Base-by-base conservation (phyloP, 2,888 invertebrate genomes). In the Drosophila buzzatii region DNA sequence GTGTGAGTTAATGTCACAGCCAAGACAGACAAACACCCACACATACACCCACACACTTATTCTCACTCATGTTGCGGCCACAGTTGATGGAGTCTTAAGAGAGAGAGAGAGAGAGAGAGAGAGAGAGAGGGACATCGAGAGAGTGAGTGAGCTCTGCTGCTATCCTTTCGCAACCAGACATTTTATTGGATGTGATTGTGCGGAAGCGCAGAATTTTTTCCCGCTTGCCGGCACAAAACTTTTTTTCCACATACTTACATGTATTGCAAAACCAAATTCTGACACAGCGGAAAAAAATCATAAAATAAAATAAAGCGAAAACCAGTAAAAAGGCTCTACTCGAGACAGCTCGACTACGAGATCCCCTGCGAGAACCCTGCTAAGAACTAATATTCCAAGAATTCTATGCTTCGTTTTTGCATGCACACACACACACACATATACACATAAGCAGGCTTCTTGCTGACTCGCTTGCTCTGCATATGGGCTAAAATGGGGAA, bases 181-280 rank as follows among this genome's bases (percentile, higher is more conserved):
- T 80, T 88, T 88, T 88, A 86, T 86, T 86, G 86, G 80, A 84
- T 86, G 86, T 86, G 89, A 86, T 86, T 86, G 86, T 88, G 86
- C 89, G 86, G 89, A 86, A 86, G 82, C 81, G 75, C 76, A 74
- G 70, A 86, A 86, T 76, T 81, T 86, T 88, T 82, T 75, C 42
- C 69, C 66, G 70, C 58, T 74, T 67, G 52, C 64, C 49, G 56
- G 68, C 44, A 42, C 65, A 79, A 83, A 77, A 37, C 12, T 2
- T 35, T 82, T 84, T 45, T 61, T 66, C 42, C 55, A n/a, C 18
- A 49, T 45, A 39, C 57, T 31, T 61, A 53, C 53, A 58, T 66
- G 69, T 71, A 68, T 79, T 79, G 82, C 76, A 70, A 78, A 76
- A 76, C 76, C 68, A 78, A 41, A 27, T 27, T 27, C 27, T 27